Conservation (phyloP, 53 echinoderm and acorn worm genomes). For the Paracentrotus lividus region DNA sequence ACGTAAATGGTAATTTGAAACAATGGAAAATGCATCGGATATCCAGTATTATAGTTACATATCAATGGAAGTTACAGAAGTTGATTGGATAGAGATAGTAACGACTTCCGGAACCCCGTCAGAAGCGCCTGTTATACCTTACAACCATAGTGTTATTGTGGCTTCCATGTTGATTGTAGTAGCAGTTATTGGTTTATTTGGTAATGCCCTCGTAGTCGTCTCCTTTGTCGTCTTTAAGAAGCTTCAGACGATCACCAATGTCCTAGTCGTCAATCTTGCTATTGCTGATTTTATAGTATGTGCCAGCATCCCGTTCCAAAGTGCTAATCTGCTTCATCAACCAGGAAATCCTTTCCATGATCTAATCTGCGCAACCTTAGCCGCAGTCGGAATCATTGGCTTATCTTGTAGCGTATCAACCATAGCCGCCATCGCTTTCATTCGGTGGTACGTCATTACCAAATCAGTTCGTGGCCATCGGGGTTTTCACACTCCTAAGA, state of each 20-base stretch:
- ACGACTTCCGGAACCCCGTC: background rate
- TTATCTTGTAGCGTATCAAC: background rate
- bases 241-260: slow-evolving; percentile 34
- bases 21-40: background rate
- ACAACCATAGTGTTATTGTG: background rate
- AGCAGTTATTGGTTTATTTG: slow-evolving; percentile 10
- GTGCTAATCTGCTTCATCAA: background rate
- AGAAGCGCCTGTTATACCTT: background rate
- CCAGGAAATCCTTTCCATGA: background rate
- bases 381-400: background rate
- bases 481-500: background rate
- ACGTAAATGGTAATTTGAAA: too few species aligned
- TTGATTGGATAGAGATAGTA: background rate
- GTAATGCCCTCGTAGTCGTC: slow-evolving; percentile 13
- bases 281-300: background rate
- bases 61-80: background rate
- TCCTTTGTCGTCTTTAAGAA: background rate
- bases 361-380: background rate
- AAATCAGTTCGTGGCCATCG: background rate
- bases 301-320: background rate
- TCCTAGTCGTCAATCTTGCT: slow-evolving; percentile 45
- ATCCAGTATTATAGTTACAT: background rate
- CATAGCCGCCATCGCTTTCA: background rate
- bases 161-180: background rate
- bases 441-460: slow-evolving; percentile 27